Conservation (phyloP, 2,888 invertebrate species). For the Heliconius cydno region DNA sequence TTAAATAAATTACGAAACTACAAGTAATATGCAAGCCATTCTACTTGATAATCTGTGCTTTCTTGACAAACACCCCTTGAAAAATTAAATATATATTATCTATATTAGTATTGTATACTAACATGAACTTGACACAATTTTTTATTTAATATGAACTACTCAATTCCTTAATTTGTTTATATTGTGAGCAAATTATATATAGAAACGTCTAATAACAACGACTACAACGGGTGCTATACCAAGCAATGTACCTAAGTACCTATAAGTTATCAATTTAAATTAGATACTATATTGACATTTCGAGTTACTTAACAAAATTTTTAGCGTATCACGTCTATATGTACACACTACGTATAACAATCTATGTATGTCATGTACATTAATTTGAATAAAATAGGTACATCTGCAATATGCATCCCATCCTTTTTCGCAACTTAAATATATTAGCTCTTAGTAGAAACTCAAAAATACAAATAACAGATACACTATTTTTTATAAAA, state of each 20-base stretch:
- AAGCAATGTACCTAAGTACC: constrained; percentile 31
- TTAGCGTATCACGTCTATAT: constrained; percentile 26
- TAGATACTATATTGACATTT: constrained; percentile 21
- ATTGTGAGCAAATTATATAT: constrained; percentile 48
- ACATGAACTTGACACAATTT: background rate
- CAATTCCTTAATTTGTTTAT: constrained; percentile 48
- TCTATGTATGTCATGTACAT: constrained; percentile 25
- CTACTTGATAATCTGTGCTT: constrained; percentile 43
- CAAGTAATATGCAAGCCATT: constrained; percentile 47
- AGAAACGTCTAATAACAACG: constrained; percentile 23
- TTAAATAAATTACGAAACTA: constrained; percentile 37
- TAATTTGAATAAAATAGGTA: background rate
- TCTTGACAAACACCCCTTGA: background rate
- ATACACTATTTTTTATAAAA: constrained; percentile 2
- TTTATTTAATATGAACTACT: constrained; percentile 32
- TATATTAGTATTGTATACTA: background rate
- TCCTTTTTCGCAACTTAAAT: background rate
- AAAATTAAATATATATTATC: background rate
- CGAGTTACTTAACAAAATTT: constrained; percentile 25
- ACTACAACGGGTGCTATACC: constrained; percentile 9
- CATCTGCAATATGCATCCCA: background rate
- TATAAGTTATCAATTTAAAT: constrained; percentile 9
- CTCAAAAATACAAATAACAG: background rate
- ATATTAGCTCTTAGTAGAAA: background rate
- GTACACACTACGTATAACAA: constrained; percentile 44